Evolutionary conservation across 2,888 invertebrate genomes (phyloP), one percentile per base, ranked within the genome.

Genomic region (Monopis laevigella): DNA sequence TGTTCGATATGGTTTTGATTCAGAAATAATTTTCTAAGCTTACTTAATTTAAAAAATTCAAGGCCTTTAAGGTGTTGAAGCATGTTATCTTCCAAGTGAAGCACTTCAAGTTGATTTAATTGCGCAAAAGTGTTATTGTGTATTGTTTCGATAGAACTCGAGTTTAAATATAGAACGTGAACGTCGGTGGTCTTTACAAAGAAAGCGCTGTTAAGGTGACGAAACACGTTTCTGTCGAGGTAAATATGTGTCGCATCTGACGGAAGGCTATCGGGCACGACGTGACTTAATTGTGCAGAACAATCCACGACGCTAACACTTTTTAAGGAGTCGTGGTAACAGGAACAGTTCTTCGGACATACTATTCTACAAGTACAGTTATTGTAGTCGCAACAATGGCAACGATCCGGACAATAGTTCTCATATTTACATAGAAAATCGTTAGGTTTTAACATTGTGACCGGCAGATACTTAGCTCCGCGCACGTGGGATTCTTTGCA

Each of bases 331-430:
- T 97, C 96, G 71, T 95, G 93, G 81, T 93, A 96, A 69, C 97
- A 97, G 51, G 91, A 89, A 82, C 97, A 97, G 59, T 93, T 93
- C 51, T 86, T 85, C 4, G 97, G 97, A 60, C 97, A 97, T 47
- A 92, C 90, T 87, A 92, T 92, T 80, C 95, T 94, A 72, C 97
- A 97, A 70, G 94, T 93, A 73, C 97, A 97, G 46, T 92, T 92
- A 67, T 93, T 94, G 68, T 93, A 96, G 65, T 96, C 96, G 72
- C 97, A 97, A 73, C 97, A 97, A 59, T 93, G 90, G 65, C 97
- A 97, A 30, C 92, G 83, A 21, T 93, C 90, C 55, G 94, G 94
- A 67, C 97, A 97, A 62, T 95, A 92, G 21, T 88, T 87, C 54
- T 92, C 90, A 72, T 95, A 96, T 53, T 88, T 89, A 68, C 96